Percentiles rank a stretch among this genome's conserved stretches.
phyloP scores from a whole-genome alignment of 2,113 vertebrate species.

The Monopterus albus region DNA sequence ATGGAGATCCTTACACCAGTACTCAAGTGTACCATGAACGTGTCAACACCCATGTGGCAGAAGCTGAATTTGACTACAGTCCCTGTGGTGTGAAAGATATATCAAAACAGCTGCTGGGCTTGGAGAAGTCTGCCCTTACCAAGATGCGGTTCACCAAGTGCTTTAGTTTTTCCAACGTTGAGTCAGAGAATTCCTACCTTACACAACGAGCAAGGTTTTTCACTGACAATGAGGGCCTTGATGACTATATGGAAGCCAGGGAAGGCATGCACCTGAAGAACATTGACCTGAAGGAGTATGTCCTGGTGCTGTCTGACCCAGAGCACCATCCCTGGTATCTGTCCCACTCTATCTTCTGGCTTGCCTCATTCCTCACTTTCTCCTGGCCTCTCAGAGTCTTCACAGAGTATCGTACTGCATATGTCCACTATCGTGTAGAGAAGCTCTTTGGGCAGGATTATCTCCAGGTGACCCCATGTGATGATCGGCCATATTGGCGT shows the following conservation, averaged over 20 bases:
- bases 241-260: slow-evolving; percentile 97
- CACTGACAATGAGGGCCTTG: slow-evolving; percentile 94
- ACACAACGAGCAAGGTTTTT: slow-evolving; percentile 95
- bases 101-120: slow-evolving; percentile 91
- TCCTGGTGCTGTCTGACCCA: slow-evolving; percentile 92
- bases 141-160: slow-evolving; percentile 96
- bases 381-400: slow-evolving; percentile 96
- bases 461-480: slow-evolving; percentile 88
- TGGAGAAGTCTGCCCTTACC: slow-evolving; percentile 91
- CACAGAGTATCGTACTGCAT: slow-evolving; percentile 92
- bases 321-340: slow-evolving; percentile 94
- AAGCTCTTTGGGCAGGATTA: slow-evolving; percentile 96
- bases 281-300: slow-evolving; percentile 94
- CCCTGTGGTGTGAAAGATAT: slow-evolving; percentile 94
- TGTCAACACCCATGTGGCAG: slow-evolving; percentile 93
- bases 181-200: slow-evolving; percentile 95
- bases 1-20: slow-evolving; percentile 93
- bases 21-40: slow-evolving; percentile 91
- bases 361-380: slow-evolving; percentile 91
- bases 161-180: slow-evolving; percentile 96
- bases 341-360: slow-evolving; percentile 94
- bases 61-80: slow-evolving; percentile 93
- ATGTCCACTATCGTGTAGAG: slow-evolving; percentile 94
- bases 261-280: slow-evolving; percentile 97
- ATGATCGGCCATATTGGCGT: slow-evolving; percentile 89